Evolutionary conservation across 2,888 invertebrate species (phyloP), one percentile per base, ranked within the genome.

Genomic region (Cheilosia variabilis): DNA sequence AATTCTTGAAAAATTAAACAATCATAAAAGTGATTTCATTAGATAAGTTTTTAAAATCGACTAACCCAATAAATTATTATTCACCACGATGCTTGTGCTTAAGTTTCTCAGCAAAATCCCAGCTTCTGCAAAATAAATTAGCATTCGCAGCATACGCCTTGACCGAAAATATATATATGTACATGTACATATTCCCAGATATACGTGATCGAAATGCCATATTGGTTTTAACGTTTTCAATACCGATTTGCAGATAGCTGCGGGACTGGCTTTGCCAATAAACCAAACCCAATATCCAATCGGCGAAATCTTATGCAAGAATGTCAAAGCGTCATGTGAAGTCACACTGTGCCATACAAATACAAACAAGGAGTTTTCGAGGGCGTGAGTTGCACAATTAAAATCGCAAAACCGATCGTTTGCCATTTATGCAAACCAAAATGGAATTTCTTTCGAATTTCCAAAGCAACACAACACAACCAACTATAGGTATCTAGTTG

Each of bases 371-470:
- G 71, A 10, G 50, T 47, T 62, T 76, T 76, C 80, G 80, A 86
- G 84, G 84, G 80, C 80, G 84, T 86, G 66, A 60, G 71, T 86
- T 86, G 84, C 84, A 86, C 76, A 86, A 86, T 60, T 45, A 27
- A 68, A 52, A 52, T 24, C 24, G 6, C 22, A 15, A 13, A 52
- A 52, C 24, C 13, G 15, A 52, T 52, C 24, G 52, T 24, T 52
- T 24, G 52, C 24, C 24, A 27, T 52, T 52, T 52, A 52, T 52
- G 24, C 52, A 52, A 52, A 24, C 10, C 13, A 4, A 52, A 52
- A 52, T 24, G 10, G 22, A 24, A 52, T 52, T 24, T 52, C 15
- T 27, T 24, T 22, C 24, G 22, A 24, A 24, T 24, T 10, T 15
- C 15, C 24, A 22, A 47, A 17, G 9, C 22, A 22, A 13, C 22